Conservation (phyloP, 2,113 vertebrate species). For the Cathartes aura region DNA sequence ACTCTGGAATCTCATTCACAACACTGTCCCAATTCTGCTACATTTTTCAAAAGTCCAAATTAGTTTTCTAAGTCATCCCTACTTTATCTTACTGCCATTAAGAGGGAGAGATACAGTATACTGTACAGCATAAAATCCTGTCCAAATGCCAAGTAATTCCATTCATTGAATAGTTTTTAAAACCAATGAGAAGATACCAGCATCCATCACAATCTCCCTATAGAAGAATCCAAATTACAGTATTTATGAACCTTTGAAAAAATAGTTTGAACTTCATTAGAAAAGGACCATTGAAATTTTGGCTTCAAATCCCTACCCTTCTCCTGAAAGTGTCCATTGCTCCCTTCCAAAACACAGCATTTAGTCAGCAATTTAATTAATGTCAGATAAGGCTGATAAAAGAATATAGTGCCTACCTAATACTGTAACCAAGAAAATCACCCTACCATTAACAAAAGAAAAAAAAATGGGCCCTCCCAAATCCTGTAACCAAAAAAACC, state of each 20-base stretch:
- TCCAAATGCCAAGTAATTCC: not conserved
- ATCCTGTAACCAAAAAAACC: not conserved
- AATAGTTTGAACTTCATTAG: not conserved
- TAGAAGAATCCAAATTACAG: rapidly evolving
- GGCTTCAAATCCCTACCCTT: not conserved
- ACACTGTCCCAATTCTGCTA: not conserved
- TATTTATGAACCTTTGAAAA: not conserved
- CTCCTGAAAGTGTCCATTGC: not conserved
- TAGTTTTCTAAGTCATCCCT: not conserved
- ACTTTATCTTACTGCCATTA: not conserved
- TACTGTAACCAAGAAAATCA: not conserved
- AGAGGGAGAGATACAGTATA: not conserved
- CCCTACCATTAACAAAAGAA: not conserved
- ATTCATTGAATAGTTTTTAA: not conserved
- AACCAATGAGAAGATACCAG: not conserved
- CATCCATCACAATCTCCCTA: not conserved
- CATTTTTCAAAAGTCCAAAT: not conserved
- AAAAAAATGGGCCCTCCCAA: too few species aligned
- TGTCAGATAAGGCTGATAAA: not conserved
- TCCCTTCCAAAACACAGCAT: not conserved
- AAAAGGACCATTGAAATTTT: not conserved
- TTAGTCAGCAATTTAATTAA: not conserved
- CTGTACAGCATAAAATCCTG: too few species aligned
- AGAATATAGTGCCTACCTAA: not conserved
- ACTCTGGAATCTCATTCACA: not conserved